Evolutionary conservation across 2,888 invertebrate genomes (phyloP), one percentile per base, ranked within the genome.

Genomic region (Theretra japonica): DNA sequence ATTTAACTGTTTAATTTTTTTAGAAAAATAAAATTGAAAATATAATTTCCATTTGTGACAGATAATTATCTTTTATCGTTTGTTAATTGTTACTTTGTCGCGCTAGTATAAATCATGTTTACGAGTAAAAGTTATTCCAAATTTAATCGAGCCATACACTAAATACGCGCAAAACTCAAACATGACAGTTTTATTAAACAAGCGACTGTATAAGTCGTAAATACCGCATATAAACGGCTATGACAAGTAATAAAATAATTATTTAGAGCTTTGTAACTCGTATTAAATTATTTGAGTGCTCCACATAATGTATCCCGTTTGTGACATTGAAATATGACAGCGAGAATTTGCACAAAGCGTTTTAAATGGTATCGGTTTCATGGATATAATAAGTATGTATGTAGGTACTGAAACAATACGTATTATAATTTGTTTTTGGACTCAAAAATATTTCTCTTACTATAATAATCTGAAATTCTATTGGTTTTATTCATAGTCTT

Each of bases 331-430:
- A 73, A 75, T 80, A 82, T 79, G 75, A 75, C 72, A 30, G 70
- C 72, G 75, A 72, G 71, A 76, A 72, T 74, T 68, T 56, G 57
- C 73, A 75, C 73, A 78, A 57, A 58, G 73, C 72, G 71, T 76
- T 77, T 80, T 80, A 79, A 81, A 83, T 80, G 73, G 73, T 77
- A 76, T 57, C 71, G 74, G 76, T 82, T 80, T 84, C 76, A 75
- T 76, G 73, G 75, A 75, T 77, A 78, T 76, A 81, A 83, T 82
- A 41, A 41, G 41, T 15, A 2, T 15, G 11, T 11, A 2, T 15
- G 28, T 28, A n/a, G 6, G 83, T 83, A 79, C 75, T 81, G 83
- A 82, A 86, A 84, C 75, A 74, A 77, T 41, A 7, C 33, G 48
- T 8, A n/a, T 21, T 60, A n/a, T 65, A 15, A n/a, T 7, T 21